Percentiles rank a stretch among this genome's conserved stretches.
Evolutionary conservation across 2,888 invertebrate species (phyloP).

Genomic region (Pocota personata): DNA sequence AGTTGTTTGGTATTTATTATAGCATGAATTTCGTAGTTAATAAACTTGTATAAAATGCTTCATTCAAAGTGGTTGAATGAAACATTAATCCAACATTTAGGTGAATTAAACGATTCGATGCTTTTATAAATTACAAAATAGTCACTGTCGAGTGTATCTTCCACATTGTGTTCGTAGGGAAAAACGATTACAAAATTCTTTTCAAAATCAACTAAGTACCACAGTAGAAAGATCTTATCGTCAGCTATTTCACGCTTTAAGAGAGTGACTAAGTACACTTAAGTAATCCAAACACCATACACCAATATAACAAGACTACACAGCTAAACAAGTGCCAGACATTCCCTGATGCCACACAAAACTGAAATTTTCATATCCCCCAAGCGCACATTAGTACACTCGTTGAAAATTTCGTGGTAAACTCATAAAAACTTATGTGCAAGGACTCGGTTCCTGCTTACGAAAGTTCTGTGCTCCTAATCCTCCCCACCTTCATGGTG

Average conservation of each 20-base stretch:
- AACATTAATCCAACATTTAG: too few species aligned
- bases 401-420: constrained; percentile 71
- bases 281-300: constrained; percentile 30
- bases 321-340: constrained; percentile 31
- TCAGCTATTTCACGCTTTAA: constrained; percentile 43
- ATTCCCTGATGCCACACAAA: constrained; percentile 37
- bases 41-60: too few species aligned
- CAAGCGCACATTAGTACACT: constrained; percentile 60
- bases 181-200: not conserved
- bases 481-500: constrained; percentile 6
- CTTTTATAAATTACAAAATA: too few species aligned
- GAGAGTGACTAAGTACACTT: constrained; percentile 51
- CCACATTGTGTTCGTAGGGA: not conserved
- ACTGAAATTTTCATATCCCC: constrained; percentile 59
- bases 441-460: constrained; percentile 61
- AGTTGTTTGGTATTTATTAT: too few species aligned
- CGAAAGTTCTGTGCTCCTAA: constrained; percentile 47
- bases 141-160: too few species aligned
- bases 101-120: too few species aligned
- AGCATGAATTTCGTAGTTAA: too few species aligned
- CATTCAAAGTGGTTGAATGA: too few species aligned
- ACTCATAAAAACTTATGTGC: constrained; percentile 66
- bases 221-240: constrained; percentile 27
- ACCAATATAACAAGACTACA: constrained; percentile 30
- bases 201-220: not conserved